These are phyloP conservation scores for Trichomalopsis sarcophagae DNA, from an alignment of 1,140 invertebrate genomes.

Conservation along the genomic window DNA sequence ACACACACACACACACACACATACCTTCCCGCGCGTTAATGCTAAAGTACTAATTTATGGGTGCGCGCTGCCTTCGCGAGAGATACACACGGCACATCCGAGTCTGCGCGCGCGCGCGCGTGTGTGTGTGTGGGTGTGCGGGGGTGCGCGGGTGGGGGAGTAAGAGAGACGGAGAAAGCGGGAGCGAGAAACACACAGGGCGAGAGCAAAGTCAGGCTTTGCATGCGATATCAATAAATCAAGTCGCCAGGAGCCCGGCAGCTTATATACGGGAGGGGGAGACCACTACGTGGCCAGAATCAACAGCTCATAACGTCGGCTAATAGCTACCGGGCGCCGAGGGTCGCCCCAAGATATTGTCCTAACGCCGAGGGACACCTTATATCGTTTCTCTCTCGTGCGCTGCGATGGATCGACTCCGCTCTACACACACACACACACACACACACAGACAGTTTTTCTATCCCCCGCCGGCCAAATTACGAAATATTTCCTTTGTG, in stretches of 20 bases:
- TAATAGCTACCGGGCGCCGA: slow-evolving; percentile 70
- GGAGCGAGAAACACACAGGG: slow-evolving; percentile 59
- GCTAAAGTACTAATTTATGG: slow-evolving; percentile 71
- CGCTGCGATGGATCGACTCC: slow-evolving; percentile 1
- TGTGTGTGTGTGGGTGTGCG: not conserved
- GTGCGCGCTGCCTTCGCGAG: slow-evolving; percentile 31
- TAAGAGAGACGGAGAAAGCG: slow-evolving; percentile 39
- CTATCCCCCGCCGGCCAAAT: not conserved
- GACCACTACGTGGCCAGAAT: slow-evolving; percentile 75
- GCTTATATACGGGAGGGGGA: slow-evolving; percentile 57
- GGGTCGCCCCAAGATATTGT: slow-evolving; percentile 69
- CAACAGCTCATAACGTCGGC: slow-evolving; percentile 75
- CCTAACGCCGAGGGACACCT: slow-evolving; percentile 71
- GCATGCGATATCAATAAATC: slow-evolving; percentile 77
- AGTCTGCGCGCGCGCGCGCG: too few relatives aligned
- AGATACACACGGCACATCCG: slow-evolving; percentile 12
- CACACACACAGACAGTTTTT: not conserved
- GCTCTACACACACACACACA: too few relatives aligned
- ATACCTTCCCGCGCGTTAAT: slow-evolving; percentile 59
- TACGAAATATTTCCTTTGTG: not conserved
- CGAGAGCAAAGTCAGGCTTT: slow-evolving; percentile 67
- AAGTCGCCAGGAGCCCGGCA: slow-evolving; percentile 72
- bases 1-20: not conserved
- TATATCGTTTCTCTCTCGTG: slow-evolving; percentile 56
- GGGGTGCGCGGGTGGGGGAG: not conserved